These are phyloP conservation scores for Eupithecia insigniata DNA, from an alignment of 2,888 invertebrate species.

Conservation along the genomic window DNA sequence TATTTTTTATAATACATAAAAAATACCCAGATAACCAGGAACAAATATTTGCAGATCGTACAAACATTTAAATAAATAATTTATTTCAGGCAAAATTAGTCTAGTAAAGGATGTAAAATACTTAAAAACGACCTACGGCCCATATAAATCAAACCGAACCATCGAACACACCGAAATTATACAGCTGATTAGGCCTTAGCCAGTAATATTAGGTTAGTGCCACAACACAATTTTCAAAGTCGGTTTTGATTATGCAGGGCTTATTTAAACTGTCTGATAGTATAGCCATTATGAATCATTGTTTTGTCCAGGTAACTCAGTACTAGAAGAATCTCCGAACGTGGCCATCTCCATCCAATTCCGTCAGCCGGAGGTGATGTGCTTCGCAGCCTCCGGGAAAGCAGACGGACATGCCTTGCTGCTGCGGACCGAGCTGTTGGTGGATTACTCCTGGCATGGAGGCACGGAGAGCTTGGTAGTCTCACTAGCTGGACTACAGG, in stretches of 20 bases:
- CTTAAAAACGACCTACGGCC: no score
- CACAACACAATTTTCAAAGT: background rate
- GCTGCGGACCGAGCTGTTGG: slow-evolving; percentile 87
- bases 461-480: slow-evolving; percentile 86
- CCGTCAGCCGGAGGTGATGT: slow-evolving; percentile 90
- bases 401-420: slow-evolving; percentile 86
- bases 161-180: no score
- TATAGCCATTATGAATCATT: background rate
- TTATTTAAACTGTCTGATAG: background rate
- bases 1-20: no score
- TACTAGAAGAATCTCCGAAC: slow-evolving; percentile 80
- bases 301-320: slow-evolving; percentile 69
- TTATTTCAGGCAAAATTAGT: no score
- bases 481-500: slow-evolving; percentile 69
- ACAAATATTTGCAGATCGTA: no score
- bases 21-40: no score
- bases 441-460: slow-evolving; percentile 88
- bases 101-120: no score
- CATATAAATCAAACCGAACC: no score
- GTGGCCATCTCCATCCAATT: slow-evolving; percentile 89
- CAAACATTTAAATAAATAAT: no score
- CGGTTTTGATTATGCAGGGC: background rate
- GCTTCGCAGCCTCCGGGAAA: slow-evolving; percentile 87
- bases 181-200: no score
- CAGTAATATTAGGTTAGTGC: no score